These are phyloP conservation scores for Psittacula derbiana DNA, from an alignment of 2,797 vertebrate genomes.

Conservation along the genomic window DNA sequence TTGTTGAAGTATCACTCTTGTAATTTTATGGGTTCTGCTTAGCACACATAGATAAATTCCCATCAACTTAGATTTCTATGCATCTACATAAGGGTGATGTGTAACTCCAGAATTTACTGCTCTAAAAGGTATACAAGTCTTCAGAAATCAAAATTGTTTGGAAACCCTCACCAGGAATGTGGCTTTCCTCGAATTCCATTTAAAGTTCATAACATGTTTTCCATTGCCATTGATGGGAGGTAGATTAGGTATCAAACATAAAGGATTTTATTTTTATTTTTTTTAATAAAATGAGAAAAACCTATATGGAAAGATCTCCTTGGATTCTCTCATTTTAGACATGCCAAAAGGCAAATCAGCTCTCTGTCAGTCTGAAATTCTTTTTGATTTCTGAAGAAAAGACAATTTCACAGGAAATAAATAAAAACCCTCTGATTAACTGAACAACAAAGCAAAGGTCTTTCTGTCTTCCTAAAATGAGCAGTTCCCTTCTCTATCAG, in stretches of 20 bases:
- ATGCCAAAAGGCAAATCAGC: not conserved
- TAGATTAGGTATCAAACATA: not conserved
- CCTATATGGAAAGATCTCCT: not conserved
- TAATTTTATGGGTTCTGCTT: not conserved
- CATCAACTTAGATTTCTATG: not conserved
- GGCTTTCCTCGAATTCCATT: not conserved
- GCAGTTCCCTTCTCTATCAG: constrained; percentile 20
- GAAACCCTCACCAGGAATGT: not conserved
- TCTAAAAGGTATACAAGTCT: not conserved
- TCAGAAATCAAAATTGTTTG: not conserved
- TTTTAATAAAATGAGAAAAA: not conserved
- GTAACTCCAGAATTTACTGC: not conserved
- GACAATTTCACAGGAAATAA: not conserved
- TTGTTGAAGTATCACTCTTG: not conserved
- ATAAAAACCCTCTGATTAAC: constrained; percentile 10
- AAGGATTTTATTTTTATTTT: not conserved
- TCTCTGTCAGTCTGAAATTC: not conserved
- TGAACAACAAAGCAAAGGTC: constrained; percentile 36
- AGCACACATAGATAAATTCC: not conserved
- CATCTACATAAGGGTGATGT: not conserved
- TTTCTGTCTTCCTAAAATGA: constrained; percentile 58
- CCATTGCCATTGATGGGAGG: not conserved
- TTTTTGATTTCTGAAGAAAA: not conserved
- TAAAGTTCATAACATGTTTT: not conserved
- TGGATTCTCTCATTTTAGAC: not conserved